Base-by-base conservation (phyloP, 2,113 vertebrate genomes). In the Neolamprologus modestus region DNA sequence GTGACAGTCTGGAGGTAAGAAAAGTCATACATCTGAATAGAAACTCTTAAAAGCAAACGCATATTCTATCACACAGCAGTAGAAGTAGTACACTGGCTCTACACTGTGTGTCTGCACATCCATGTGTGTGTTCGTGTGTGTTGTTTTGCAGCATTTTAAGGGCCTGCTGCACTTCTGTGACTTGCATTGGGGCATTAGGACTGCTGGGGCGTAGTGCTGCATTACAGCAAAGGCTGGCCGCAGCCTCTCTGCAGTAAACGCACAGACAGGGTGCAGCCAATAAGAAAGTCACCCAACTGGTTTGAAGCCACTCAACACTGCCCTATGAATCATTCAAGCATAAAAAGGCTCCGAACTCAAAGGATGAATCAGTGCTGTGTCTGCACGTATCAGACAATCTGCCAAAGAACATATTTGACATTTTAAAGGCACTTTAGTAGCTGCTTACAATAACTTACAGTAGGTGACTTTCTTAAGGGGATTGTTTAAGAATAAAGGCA, bases 221-320 rank as follows among this genome's bases (percentile, higher is more conserved):
- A 95, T 63, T 93, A 92, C 89, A 92, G 90, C 92, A 87, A 68
- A 83, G 79, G 35, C 26, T 24, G 87, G 87, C 88, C 88, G 92
- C 94, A 94, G 90, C 86, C 59, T 92, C 91, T 92, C 93, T 91
- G 93, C 90, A 89, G 93, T 80, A 26, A 78, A 89, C 47, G 8
- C 83, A 84, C 84, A 82, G 81, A 83, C 83, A 66, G 54, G 68
- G 21, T 47, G 40, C 40, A 73, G 40, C 21, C 68, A 73, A 45
- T 47, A 47, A 73, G 40, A 45, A 73, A 45, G 68, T 73, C 68
- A 45, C 40, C 68, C 42, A 7, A 28, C 40, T 59, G 31, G 37
- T 21, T 55, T 81, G 35, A 71, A 24, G 66, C 66, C 37, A 26
- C 66, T 73, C 37, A 26, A 45, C 66, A 2, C 8, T 42, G n/a